Evolutionary conservation across 2,888 invertebrate species (phyloP).

Genomic region (Mesorhabditis sp.): DNA sequence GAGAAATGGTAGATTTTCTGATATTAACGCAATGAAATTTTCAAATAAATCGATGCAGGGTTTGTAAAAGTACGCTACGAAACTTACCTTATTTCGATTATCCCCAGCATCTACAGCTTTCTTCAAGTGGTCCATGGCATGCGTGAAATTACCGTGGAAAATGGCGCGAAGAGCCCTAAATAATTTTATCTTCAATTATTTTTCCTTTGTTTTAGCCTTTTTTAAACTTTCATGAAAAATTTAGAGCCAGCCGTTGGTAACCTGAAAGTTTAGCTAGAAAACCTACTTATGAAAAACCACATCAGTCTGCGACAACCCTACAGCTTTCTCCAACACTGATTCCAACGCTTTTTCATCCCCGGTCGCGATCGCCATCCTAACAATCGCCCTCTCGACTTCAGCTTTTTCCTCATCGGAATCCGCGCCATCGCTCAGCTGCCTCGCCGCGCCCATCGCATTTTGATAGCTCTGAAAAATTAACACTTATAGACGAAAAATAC

Average conservation of each 20-base stretch:
- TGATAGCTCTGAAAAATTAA: too few relatives aligned
- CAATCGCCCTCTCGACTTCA: background rate
- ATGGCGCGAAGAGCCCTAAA: background rate
- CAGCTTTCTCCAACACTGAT: background rate
- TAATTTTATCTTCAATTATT: too few relatives aligned
- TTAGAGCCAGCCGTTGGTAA: too few relatives aligned
- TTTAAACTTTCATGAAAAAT: too few relatives aligned
- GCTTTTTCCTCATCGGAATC: background rate
- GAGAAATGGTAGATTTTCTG: too few relatives aligned
- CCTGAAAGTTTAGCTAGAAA: too few relatives aligned
- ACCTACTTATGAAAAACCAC: background rate
- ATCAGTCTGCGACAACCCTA: background rate
- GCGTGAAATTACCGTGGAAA: background rate
- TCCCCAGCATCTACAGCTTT: background rate
- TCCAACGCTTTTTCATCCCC: conserved; percentile 4
- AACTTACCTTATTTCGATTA: background rate
- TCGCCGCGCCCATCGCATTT: background rate
- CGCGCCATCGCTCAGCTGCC: background rate
- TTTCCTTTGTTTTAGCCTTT: too few relatives aligned
- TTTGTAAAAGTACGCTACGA: too few relatives aligned
- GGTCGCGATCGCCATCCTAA: background rate
- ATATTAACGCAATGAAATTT: too few relatives aligned
- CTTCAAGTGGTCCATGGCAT: background rate
- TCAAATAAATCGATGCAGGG: too few relatives aligned
- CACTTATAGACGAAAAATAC: too few relatives aligned